phyloP scores from a whole-genome alignment of 2,113 vertebrate genomes.

The Gobius niger region DNA sequence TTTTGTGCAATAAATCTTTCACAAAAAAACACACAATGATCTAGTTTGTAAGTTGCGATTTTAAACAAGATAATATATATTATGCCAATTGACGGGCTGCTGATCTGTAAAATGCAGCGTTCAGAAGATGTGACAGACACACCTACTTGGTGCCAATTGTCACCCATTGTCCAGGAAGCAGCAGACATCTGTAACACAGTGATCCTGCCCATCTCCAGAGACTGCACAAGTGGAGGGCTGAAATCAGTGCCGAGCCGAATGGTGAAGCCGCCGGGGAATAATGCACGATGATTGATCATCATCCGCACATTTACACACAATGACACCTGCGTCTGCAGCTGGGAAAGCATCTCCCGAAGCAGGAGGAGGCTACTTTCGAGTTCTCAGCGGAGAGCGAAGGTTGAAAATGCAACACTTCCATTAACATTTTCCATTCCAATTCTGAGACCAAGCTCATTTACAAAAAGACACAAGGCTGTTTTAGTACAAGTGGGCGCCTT shows the following conservation, averaged over 20 bases:
- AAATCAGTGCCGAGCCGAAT: not conserved
- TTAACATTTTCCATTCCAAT: not conserved
- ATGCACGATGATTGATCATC: not conserved
- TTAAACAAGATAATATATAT: not conserved
- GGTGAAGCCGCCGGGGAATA: not conserved
- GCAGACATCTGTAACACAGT: not conserved
- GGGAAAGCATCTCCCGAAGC: conserved; percentile 44
- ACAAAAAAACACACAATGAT: too few species aligned
- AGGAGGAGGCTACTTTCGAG: conserved; percentile 20
- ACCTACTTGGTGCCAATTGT: not conserved
- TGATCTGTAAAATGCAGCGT: not conserved
- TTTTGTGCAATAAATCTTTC: too few species aligned
- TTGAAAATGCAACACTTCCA: too few species aligned
- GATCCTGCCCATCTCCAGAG: not conserved
- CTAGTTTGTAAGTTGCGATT: too few species aligned
- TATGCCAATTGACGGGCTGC: not conserved
- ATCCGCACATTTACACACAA: not conserved
- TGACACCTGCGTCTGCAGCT: conserved; percentile 53
- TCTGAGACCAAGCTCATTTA: not conserved
- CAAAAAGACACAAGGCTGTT: not conserved
- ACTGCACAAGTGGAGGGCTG: not conserved
- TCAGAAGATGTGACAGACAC: not conserved
- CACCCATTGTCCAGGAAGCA: not conserved
- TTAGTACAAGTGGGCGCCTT: not conserved
- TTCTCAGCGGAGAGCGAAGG: not conserved